Conservation (phyloP, 2,888 invertebrate genomes). For the Aromia moschata region DNA sequence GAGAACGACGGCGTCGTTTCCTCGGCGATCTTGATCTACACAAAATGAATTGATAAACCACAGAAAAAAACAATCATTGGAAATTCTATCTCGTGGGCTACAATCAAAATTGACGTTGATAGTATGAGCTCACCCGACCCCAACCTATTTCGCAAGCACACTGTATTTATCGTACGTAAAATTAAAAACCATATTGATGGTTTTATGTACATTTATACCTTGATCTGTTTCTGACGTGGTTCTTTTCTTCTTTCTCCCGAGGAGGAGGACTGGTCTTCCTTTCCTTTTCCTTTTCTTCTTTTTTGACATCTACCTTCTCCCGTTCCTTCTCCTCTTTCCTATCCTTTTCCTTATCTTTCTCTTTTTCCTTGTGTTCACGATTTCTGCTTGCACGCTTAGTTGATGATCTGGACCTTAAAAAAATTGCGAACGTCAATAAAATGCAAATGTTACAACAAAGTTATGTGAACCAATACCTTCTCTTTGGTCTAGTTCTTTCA, state of each 20-base stretch:
- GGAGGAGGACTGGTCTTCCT: slow-evolving; percentile 46
- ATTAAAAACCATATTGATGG: too few species aligned
- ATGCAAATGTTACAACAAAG: too few species aligned
- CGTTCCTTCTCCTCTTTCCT: slow-evolving; percentile 63
- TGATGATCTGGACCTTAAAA: slow-evolving; percentile 52
- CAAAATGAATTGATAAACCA: too few species aligned
- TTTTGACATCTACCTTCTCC: slow-evolving; percentile 53
- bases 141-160: too few species aligned
- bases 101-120: too few species aligned
- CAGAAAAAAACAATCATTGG: too few species aligned
- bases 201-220: too few species aligned
- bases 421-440: too few species aligned
- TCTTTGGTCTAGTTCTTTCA: slow-evolving; percentile 71
- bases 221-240: slow-evolving; percentile 56
- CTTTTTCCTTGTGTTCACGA: slow-evolving; percentile 58
- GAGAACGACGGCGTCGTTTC: slow-evolving; percentile 82
- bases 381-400: slow-evolving; percentile 54
- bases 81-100: too few species aligned
- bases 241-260: slow-evolving; percentile 55
- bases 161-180: too few species aligned
- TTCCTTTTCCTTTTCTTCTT: slow-evolving; percentile 61
- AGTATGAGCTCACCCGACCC: too few species aligned
- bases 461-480: too few species aligned
- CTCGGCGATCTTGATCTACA: slow-evolving; percentile 70
- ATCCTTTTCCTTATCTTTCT: slow-evolving; percentile 60